Percentiles rank a stretch among this genome's conserved stretches.
These are phyloP conservation scores for Paedocypris sp. DNA, from an alignment of 2,113 vertebrate species.

Conservation along the genomic window DNA sequence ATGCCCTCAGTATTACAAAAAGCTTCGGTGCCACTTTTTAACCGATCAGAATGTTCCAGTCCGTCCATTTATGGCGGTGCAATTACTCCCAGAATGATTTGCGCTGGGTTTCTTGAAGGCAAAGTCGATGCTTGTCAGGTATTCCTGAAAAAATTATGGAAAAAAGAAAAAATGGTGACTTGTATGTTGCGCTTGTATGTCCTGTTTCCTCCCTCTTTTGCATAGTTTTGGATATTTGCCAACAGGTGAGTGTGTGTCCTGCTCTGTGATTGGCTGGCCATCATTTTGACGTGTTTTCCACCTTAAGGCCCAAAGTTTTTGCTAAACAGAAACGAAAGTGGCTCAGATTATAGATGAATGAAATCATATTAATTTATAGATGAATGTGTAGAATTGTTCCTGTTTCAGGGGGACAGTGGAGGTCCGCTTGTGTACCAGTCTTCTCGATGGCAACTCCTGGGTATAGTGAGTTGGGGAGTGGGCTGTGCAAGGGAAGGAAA, in stretches of 20 bases:
- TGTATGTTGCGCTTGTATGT: no score
- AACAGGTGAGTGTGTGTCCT: no score
- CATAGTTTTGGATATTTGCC: no score
- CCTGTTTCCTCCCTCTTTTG: no score
- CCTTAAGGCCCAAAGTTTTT: no score
- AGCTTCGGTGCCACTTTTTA: constrained; percentile 52
- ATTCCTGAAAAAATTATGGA: not conserved
- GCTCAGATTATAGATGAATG: no score
- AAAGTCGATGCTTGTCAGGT: constrained; percentile 73
- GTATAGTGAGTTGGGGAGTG: constrained; percentile 69
- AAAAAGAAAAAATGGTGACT: not conserved
- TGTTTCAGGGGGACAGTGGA: constrained; percentile 65
- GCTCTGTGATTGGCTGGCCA: no score
- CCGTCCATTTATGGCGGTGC: constrained; percentile 50
- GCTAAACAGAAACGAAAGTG: no score
- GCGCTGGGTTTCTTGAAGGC: constrained; percentile 56
- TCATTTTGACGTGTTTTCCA: no score
- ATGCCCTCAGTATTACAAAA: constrained; percentile 57
- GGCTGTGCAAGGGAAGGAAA: constrained; percentile 57
- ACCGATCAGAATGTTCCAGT: constrained; percentile 49
- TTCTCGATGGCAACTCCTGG: constrained; percentile 58
- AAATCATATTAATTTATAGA: no score
- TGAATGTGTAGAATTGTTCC: not conserved
- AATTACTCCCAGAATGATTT: constrained; percentile 63
- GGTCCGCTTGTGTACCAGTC: constrained; percentile 57